Percentiles rank a stretch among this genome's conserved stretches.
phyloP scores from a whole-genome alignment of 2,113 vertebrate genomes.

The Lichenostomus cassidix region DNA sequence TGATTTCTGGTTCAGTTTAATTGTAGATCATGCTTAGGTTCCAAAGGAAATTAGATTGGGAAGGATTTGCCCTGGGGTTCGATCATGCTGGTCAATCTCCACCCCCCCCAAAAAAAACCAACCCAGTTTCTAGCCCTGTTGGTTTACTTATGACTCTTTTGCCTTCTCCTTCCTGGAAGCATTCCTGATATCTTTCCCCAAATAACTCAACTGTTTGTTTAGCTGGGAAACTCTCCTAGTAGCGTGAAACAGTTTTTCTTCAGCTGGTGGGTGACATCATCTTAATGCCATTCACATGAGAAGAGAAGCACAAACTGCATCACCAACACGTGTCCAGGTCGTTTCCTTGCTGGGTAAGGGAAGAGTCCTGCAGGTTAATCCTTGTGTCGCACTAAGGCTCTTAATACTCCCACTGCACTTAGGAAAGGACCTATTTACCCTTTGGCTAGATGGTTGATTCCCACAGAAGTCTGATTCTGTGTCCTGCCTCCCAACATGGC shows the following conservation, averaged over 20 bases:
- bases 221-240: constrained; percentile 40
- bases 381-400: rapidly evolving
- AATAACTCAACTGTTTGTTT: constrained; percentile 45
- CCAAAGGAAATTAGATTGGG: background rate
- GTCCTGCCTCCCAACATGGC: constrained; percentile 71
- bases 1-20: constrained; percentile 11
- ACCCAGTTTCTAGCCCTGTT: background rate
- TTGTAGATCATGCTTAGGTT: background rate
- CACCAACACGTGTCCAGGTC: background rate
- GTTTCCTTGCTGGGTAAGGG: background rate
- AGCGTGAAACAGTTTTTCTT: constrained; percentile 29
- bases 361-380: background rate
- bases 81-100: background rate
- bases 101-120: background rate
- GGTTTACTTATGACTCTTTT: background rate
- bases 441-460: background rate
- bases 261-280: constrained; percentile 18
- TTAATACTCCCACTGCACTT: background rate
- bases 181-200: constrained; percentile 19
- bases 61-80: background rate
- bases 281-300: constrained; percentile 22
- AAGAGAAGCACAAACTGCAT: background rate
- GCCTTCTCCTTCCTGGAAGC: constrained; percentile 30
- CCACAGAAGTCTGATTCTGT: background rate
- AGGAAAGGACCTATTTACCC: background rate